Evolutionary conservation across 2,888 invertebrate genomes (phyloP).

Genomic region (Phengaris arion): DNA sequence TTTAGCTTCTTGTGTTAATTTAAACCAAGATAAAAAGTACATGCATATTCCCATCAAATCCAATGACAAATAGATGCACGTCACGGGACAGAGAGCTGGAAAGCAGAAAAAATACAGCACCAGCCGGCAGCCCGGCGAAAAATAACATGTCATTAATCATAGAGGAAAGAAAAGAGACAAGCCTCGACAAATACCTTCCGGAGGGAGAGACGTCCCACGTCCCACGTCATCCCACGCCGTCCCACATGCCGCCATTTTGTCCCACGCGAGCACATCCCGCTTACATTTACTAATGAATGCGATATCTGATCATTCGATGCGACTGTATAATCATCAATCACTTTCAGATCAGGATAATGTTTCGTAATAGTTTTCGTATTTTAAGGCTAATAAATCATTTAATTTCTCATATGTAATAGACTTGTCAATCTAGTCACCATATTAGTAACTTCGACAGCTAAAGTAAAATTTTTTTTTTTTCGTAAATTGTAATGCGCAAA

Average conservation of each 20-base stretch:
- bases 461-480: neutral
- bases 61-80: conserved; percentile 71
- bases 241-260: neutral
- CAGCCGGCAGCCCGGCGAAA: conserved; percentile 75
- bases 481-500: too few species aligned
- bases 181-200: conserved; percentile 71
- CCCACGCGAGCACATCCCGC: neutral
- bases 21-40: too few species aligned
- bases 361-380: neutral
- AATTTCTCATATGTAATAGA: neutral
- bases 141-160: conserved; percentile 76
- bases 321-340: conserved; percentile 8
- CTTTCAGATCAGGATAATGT: neutral
- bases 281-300: conserved; percentile 16
- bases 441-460: too few species aligned
- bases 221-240: neutral
- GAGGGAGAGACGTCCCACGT: neutral
- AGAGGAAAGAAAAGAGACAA: conserved; percentile 68
- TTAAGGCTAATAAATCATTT: conserved; percentile 5
- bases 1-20: too few species aligned
- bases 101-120: conserved; percentile 68
- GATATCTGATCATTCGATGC: conserved; percentile 14
- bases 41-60: conserved; percentile 50
- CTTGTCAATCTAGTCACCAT: neutral
- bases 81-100: conserved; percentile 68